Conservation (phyloP, 2,888 invertebrate species). For the Scaptomyza parva region DNA sequence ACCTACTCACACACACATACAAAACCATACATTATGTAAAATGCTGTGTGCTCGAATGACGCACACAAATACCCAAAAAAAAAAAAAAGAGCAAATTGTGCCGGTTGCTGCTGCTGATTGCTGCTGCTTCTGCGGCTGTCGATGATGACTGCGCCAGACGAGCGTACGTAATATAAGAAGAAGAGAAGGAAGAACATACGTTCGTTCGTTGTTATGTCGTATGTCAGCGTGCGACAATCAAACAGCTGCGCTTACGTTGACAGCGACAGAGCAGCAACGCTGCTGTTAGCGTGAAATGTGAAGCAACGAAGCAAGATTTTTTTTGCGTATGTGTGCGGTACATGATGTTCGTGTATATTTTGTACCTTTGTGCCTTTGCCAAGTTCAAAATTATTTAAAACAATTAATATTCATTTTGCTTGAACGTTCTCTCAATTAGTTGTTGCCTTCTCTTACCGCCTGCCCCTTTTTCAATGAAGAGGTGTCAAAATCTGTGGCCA, state of each 20-base stretch:
- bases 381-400: slow-evolving; percentile 82
- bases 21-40: slow-evolving; percentile 59
- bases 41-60: slow-evolving; percentile 64
- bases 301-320: slow-evolving; percentile 8
- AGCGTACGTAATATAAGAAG: slow-evolving; percentile 29
- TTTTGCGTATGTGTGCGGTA: slow-evolving; percentile 18
- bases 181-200: slow-evolving; percentile 35
- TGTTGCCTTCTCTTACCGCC: slow-evolving; percentile 13
- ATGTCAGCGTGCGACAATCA: slow-evolving; percentile 59
- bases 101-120: slow-evolving; percentile 30
- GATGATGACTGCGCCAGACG: slow-evolving; percentile 59
- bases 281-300: slow-evolving; percentile 36
- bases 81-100: slow-evolving; percentile 21
- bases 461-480: slow-evolving; percentile 41
- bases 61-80: slow-evolving; percentile 62
- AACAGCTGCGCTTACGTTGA: slow-evolving; percentile 61
- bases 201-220: slow-evolving; percentile 18
- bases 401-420: slow-evolving; percentile 78
- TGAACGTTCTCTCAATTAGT: slow-evolving; percentile 67
- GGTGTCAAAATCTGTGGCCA: slow-evolving; percentile 71
- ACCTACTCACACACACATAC: slow-evolving; percentile 9
- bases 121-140: slow-evolving; percentile 46
- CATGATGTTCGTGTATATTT: slow-evolving; percentile 20
- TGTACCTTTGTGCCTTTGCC: slow-evolving; percentile 69
- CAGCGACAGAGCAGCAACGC: slow-evolving; percentile 12